A percentile compares a stretch with the other conserved stretches of the same genome.
Conservation (phyloP, 2,888 invertebrate genomes). For the Platycheirus rosarum region DNA sequence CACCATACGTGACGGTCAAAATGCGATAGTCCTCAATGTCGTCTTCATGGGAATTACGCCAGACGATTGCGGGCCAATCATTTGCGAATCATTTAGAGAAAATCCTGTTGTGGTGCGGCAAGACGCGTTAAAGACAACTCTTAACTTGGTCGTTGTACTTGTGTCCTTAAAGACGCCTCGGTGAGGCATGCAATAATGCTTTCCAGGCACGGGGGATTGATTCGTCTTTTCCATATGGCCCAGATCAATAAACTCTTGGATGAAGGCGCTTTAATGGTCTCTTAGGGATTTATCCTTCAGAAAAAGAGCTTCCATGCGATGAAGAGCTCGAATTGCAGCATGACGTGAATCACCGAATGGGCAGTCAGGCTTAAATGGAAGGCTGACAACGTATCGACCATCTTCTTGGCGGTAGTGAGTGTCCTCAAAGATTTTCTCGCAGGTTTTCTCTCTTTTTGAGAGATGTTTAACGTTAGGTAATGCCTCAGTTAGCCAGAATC, state of each 20-base stretch:
- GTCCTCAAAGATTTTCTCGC: slow-evolving; percentile 19
- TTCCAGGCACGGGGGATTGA: slow-evolving; percentile 5
- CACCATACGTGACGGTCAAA: slow-evolving; percentile 28
- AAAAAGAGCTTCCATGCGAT: slow-evolving; percentile 17
- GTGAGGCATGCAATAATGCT: slow-evolving; percentile 39
- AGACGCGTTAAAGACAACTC: slow-evolving; percentile 54
- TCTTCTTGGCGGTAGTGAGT: slow-evolving; percentile 13
- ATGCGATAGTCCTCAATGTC: slow-evolving; percentile 13
- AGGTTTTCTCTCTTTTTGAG: background rate
- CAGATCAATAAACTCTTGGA: slow-evolving; percentile 38
- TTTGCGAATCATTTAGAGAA: slow-evolving; percentile 32
- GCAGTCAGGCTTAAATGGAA: slow-evolving; percentile 19
- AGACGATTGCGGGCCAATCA: slow-evolving; percentile 60
- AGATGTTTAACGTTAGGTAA: slow-evolving; percentile 7
- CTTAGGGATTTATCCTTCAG: slow-evolving; percentile 2
- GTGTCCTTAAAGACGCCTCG: slow-evolving; percentile 44
- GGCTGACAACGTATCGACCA: slow-evolving; percentile 30
- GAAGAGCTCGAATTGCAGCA: slow-evolving; percentile 18
- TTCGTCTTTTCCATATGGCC: slow-evolving; percentile 41
- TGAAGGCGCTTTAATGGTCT: slow-evolving; percentile 24
- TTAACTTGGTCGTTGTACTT: slow-evolving; percentile 48
- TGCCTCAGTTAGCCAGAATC: slow-evolving; percentile 19
- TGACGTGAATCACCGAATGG: slow-evolving; percentile 19
- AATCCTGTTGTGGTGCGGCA: slow-evolving; percentile 18
- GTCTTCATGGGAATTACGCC: slow-evolving; percentile 27